A percentile compares a stretch with the other conserved stretches of the same genome.
phyloP scores from a whole-genome alignment of 2,888 invertebrate species.

The Sphinx pinastri region DNA sequence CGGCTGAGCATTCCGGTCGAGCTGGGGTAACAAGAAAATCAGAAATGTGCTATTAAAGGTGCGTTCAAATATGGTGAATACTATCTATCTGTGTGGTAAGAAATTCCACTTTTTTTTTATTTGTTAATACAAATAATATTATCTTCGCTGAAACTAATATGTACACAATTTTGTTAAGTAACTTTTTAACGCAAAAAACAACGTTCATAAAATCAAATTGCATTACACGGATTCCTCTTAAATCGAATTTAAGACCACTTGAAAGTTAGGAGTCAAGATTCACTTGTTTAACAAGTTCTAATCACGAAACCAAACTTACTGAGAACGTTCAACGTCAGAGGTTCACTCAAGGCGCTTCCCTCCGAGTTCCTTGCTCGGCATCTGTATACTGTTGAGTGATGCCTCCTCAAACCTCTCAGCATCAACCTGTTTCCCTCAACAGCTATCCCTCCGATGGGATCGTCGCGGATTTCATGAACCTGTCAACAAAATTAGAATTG shows the following conservation, averaged over 20 bases:
- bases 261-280: background rate
- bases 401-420: constrained; percentile 87
- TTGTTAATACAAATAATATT: too few relatives aligned
- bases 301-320: constrained; percentile 85
- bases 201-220: too few relatives aligned
- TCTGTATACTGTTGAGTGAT: constrained; percentile 90
- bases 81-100: too few relatives aligned
- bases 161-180: too few relatives aligned
- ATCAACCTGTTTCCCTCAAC: constrained; percentile 87
- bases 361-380: constrained; percentile 92
- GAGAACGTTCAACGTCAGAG: constrained; percentile 88
- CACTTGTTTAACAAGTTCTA: background rate
- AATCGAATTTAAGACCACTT: too few relatives aligned
- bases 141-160: too few relatives aligned
- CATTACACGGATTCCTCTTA: too few relatives aligned
- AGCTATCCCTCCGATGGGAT: constrained; percentile 86
- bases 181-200: too few relatives aligned
- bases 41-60: background rate
- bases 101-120: too few relatives aligned
- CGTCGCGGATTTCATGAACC: constrained; percentile 86
- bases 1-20: constrained; percentile 90
- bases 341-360: constrained; percentile 91
- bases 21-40: constrained; percentile 72
- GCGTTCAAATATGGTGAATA: too few relatives aligned
- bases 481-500: constrained; percentile 56